phyloP scores from a whole-genome alignment of 1,140 invertebrate genomes.

The Psilanteris sp. region DNA sequence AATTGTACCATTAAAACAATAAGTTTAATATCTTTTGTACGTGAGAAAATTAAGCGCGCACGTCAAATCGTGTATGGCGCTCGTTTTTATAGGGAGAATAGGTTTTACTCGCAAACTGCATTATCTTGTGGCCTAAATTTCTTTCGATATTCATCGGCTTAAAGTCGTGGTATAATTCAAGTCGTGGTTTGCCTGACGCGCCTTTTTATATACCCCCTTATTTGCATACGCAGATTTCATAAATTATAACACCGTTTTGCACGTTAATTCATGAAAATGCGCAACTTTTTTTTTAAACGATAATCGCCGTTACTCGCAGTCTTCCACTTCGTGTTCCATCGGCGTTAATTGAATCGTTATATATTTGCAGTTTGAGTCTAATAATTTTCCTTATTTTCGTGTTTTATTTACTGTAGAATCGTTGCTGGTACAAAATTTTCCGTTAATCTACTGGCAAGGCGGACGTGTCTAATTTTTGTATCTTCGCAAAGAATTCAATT shows the following conservation, averaged over 20 bases:
- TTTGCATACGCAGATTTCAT: constrained; percentile 53
- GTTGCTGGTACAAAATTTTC: too few species aligned
- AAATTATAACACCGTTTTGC: constrained; percentile 11
- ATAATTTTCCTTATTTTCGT: too few species aligned
- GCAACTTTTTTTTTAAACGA: constrained; percentile 25
- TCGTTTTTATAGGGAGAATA: too few species aligned
- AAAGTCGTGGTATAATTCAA: constrained; percentile 9
- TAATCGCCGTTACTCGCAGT: constrained; percentile 7
- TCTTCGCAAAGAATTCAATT: constrained; percentile 13
- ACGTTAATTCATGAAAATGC: constrained; percentile 16
- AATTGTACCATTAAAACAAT: too few species aligned
- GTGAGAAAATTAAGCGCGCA: too few species aligned
- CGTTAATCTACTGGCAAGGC: too few species aligned
- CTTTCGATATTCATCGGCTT: constrained; percentile 29
- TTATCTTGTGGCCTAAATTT: constrained; percentile 53
- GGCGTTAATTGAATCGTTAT: constrained; percentile 42
- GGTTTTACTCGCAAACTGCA: too few species aligned
- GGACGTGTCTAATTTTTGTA: constrained; percentile 7
- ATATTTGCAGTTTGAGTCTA: too few species aligned
- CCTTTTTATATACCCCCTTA: constrained; percentile 20
- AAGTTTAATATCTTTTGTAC: too few species aligned
- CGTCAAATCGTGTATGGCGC: too few species aligned
- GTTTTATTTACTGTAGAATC: too few species aligned
- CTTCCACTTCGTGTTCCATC: not conserved
- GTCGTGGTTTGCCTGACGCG: constrained; percentile 21